phyloP scores from a whole-genome alignment of 2,888 invertebrate species.

The Ferrisia virgata region DNA sequence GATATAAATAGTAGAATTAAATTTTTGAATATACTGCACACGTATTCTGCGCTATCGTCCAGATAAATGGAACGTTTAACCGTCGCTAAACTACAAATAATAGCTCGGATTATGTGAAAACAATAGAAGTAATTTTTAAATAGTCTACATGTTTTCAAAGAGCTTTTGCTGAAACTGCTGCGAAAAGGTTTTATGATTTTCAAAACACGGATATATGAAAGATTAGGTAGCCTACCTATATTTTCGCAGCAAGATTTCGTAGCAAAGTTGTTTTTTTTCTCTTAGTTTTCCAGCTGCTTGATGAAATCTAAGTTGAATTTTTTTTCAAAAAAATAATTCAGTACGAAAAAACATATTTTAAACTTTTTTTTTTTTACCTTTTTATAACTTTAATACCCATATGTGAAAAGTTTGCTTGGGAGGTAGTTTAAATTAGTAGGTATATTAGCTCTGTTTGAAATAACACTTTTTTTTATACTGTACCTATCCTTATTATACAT shows the following conservation, averaged over 20 bases:
- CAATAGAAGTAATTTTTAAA: neutral
- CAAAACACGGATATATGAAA: neutral
- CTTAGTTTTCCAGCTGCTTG: too few relatives aligned
- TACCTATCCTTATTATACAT: neutral
- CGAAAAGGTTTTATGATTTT: neutral
- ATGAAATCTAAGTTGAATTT: neutral
- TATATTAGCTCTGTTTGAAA: neutral
- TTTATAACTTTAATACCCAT: neutral
- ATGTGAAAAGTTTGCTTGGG: neutral
- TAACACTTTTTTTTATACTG: neutral
- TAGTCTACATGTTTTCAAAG: neutral
- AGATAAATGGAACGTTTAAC: neutral
- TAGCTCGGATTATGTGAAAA: neutral
- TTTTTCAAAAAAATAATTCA: neutral
- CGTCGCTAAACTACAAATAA: neutral
- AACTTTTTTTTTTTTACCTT: neutral
- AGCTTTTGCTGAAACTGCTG: neutral
- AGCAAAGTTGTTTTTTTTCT: neutral
- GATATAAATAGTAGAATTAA: slow-evolving; percentile 8
- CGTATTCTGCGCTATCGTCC: neutral
- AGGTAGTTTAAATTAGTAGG: neutral
- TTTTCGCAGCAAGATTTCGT: neutral
- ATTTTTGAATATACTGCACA: neutral
- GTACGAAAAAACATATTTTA: neutral
- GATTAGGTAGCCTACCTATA: too few relatives aligned